A percentile compares a stretch with the other conserved stretches of the same genome.
phyloP scores from a whole-genome alignment of 2,888 invertebrate genomes.

The Tricholauxania praeusta region DNA sequence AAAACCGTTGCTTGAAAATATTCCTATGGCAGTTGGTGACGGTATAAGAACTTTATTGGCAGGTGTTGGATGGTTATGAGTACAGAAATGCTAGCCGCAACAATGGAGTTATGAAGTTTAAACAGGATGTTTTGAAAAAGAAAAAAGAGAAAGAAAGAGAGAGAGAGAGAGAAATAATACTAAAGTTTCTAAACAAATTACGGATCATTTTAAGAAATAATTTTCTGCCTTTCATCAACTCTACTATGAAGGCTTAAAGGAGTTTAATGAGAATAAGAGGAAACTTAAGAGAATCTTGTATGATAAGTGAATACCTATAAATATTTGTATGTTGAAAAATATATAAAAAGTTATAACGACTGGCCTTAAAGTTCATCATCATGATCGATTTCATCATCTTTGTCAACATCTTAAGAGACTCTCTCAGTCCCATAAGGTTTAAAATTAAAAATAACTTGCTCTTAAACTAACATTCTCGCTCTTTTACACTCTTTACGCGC shows the following conservation, averaged over 20 bases:
- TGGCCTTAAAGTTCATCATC: constrained; percentile 18
- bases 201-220: too few species aligned
- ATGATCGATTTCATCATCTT: neutral
- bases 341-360: constrained; percentile 12
- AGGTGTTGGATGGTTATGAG: neutral
- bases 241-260: neutral
- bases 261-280: neutral
- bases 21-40: constrained; percentile 23
- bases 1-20: neutral
- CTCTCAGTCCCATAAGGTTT: neutral
- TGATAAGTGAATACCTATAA: constrained; percentile 1
- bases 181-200: too few species aligned
- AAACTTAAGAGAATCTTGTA: neutral
- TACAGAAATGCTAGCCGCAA: neutral
- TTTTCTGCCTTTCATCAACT: too few species aligned
- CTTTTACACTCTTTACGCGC: neutral
- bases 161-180: neutral
- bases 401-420: neutral
- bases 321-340: neutral
- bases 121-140: neutral
- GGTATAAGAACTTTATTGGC: neutral
- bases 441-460: neutral
- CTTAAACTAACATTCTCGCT: neutral
- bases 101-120: neutral
- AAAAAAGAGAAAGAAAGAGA: neutral